Evolutionary conservation across 64 coral and sea anemone species (phyloP).

Genomic region (Pocillopora damicornis): DNA sequence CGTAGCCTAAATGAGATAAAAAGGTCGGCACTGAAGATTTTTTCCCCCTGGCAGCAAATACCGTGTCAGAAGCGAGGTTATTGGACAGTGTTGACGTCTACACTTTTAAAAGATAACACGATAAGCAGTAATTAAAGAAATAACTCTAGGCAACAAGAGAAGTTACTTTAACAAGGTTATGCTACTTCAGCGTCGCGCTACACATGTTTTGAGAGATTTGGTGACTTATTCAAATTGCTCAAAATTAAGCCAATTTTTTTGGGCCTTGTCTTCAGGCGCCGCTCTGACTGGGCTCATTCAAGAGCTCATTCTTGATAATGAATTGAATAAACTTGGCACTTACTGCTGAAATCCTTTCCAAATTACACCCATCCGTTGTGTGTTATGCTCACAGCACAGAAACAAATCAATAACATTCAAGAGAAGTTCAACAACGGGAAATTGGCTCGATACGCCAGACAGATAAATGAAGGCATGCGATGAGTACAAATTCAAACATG

Average conservation of each 20-base stretch:
- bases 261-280: constrained; percentile 26
- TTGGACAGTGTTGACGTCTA: constrained; percentile 27
- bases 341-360: constrained; percentile 9
- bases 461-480: neutral
- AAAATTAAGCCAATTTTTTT: constrained; percentile 54
- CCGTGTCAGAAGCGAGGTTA: constrained; percentile 1
- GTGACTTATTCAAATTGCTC: constrained; percentile 28
- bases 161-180: constrained; percentile 38
- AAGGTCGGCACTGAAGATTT: neutral
- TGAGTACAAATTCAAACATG: constrained; percentile 6
- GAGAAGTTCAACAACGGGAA: neutral
- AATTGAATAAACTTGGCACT: constrained; percentile 34
- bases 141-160: constrained; percentile 30
- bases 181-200: neutral
- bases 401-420: constrained; percentile 1
- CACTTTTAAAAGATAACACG: constrained; percentile 19
- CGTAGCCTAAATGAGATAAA: neutral
- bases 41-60: constrained; percentile 18
- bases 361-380: constrained; percentile 3
- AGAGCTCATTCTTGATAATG: constrained; percentile 55
- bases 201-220: constrained; percentile 23
- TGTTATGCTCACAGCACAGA: neutral
- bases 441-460: neutral
- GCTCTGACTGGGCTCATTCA: constrained; percentile 13
- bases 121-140: constrained; percentile 33